These are phyloP conservation scores for Eulacestoma nigropectus DNA, from an alignment of 2,113 vertebrate species.

Conservation along the genomic window DNA sequence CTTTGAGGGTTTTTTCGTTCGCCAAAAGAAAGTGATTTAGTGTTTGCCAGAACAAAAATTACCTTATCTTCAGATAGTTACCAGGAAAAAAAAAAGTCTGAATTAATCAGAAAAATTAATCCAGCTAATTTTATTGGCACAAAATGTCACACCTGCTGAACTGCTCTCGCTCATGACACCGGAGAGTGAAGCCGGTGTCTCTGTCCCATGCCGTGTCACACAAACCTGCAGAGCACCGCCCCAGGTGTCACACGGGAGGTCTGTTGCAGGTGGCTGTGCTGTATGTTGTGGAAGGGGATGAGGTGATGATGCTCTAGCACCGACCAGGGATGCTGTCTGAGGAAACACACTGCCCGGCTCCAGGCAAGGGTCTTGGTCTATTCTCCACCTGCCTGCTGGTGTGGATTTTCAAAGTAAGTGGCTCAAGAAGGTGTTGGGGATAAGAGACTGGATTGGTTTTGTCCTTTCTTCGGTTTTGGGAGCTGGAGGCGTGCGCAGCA, in stretches of 20 bases:
- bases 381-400: not conserved
- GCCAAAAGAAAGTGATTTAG: not conserved
- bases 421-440: not conserved
- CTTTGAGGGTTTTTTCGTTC: rapidly evolving
- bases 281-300: not conserved
- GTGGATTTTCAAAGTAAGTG: not conserved
- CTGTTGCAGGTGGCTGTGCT: not conserved
- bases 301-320: not conserved
- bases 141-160: not conserved
- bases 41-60: not conserved
- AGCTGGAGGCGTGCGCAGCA: not conserved
- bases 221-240: rapidly evolving
- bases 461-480: not conserved
- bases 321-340: not conserved
- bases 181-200: not conserved
- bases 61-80: not conserved
- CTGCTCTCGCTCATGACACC: not conserved
- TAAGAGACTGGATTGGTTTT: not conserved
- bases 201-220: rapidly evolving
- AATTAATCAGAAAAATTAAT: not conserved
- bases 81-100: not conserved
- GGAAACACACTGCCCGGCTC: not conserved
- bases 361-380: not conserved
- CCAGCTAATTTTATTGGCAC: not conserved
- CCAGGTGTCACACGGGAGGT: not conserved